Base-by-base conservation (phyloP, 2,113 vertebrate species). In the Corvus cornix region DNA sequence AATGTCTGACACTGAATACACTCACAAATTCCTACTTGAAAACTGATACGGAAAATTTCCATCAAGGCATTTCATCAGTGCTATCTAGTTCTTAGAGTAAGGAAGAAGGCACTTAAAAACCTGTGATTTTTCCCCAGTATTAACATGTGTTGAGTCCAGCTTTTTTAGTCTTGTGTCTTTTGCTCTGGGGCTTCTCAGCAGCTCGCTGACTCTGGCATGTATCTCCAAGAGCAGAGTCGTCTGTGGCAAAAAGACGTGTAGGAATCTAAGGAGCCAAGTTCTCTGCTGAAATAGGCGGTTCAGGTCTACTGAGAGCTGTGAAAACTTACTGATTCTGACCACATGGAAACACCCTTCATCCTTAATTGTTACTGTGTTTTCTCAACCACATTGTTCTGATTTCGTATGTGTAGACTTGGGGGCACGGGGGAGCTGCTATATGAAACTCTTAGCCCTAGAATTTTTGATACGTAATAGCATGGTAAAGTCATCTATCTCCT, bases 351-450 rank as follows among this genome's bases (percentile, higher is more conserved):
- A 49, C 8, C 6, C 20, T 80, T 60, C 51, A 43, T 66, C 46
- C n/a, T 67, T 67, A 49, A 48, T 26, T 69, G 24, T 5, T 69
- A 37, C 44, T 74, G 63, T 53, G 17, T 66, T 86, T 58, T 49
- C 55, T 89, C 84, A 89, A 48, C 7, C 31, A 74, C 84, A 33
- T 63, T 31, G 37, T 63, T 96, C 93, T 77, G 37, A 77, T 87
- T 91, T 91, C 37, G 55, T 49, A 23, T 1, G 0, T 56, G 41
- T n/a, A 62, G 37, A 39, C 43, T n/a, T 52, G 16, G 16, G 30
- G n/a, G 4, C 3, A 0, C 6, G 5, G 49, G 16, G 22, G 16
- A 90, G 11, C 31, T 1, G 1, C 41, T 41, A 27, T 12, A 23
- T 37, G 41, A 62, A 83, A 66, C 37, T 8, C 31, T 39, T 52